phyloP scores from a whole-genome alignment of 1,140 invertebrate species.

The Bombus waltoni region DNA sequence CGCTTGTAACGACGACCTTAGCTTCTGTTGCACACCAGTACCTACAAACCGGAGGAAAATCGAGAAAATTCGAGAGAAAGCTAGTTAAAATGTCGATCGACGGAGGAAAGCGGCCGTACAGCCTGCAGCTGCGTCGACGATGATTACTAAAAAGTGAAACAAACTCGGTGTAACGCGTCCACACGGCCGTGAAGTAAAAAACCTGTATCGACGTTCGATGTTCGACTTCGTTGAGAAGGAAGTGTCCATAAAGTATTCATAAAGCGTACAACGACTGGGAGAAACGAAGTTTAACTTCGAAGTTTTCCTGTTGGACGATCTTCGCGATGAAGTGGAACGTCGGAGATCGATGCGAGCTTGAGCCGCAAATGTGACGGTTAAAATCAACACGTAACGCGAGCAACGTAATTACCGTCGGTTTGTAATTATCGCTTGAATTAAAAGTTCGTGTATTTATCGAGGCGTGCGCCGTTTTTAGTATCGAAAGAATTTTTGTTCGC shows the following conservation, averaged over 20 bases:
- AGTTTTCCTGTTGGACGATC: neutral
- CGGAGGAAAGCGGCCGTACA: neutral
- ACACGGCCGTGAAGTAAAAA: neutral
- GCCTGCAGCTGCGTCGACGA: neutral
- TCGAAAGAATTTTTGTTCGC: no score
- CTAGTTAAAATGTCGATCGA: no score
- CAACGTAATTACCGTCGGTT: no score
- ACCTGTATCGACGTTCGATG: neutral
- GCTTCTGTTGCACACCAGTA: no score
- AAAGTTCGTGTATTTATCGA: neutral
- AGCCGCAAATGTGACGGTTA: no score
- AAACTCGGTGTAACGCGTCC: neutral
- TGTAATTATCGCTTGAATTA: no score
- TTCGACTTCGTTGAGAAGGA: neutral
- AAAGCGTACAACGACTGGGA: no score
- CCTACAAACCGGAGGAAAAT: conserved; percentile 4
- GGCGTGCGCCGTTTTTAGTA: accelerated
- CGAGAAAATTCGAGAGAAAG: conserved; percentile 29
- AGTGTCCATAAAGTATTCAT: neutral
- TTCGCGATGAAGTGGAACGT: neutral
- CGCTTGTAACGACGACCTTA: neutral
- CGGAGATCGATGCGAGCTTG: no score
- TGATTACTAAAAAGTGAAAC: neutral
- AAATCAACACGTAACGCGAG: no score
- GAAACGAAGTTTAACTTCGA: neutral